Evolutionary conservation across 2,113 vertebrate genomes (phyloP), one percentile per base, ranked within the genome.

Genomic region (Gavia stellata): DNA sequence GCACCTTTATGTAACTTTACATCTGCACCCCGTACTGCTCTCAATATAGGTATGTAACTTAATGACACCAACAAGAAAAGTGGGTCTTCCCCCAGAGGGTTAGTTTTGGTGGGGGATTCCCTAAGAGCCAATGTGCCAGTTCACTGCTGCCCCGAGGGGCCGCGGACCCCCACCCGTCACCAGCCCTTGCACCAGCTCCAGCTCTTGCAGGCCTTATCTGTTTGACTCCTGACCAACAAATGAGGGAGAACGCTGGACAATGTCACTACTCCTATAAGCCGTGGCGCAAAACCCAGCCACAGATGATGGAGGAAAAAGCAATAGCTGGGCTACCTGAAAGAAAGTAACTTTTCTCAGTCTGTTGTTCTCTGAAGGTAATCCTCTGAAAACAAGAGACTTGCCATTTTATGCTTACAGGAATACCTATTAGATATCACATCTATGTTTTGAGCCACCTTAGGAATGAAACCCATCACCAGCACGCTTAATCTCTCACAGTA

Each of bases 141-240:
- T 38, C 75, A 29, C 1, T 16, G 58, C 58, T 45, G 40, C n/a
- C 45, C 63, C 44, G 50, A 63, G 34, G 10, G 50, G 38, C 25
- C 65, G 26, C 9, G 3, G 31, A 7, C 23, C 7, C 6, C 6
- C 15, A 21, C 15, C 25, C 13, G 0, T 7, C 42, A 31, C 6
- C 47, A 53, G 14, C 16, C n/a, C 72, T 38, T 15, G 20, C 1
- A 25, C 33, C 40, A 67, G 52, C 61, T 65, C 55, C 20, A 59
- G 44, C 9, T 63, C 67, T 21, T 63, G 44, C 38, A 83, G n/a
- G 16, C 26, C 33, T 33, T 8, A 33, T 14, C 40, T 24, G 1
- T 47, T 44, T 45, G 14, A 58, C 53, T 33, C 55, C 59, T 52
- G 21, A 40, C 6, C 15, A 23, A 44, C 16, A 65, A n/a, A 59